Base-by-base conservation (phyloP, 1,140 invertebrate species). In the Notospermus geniculatus region DNA sequence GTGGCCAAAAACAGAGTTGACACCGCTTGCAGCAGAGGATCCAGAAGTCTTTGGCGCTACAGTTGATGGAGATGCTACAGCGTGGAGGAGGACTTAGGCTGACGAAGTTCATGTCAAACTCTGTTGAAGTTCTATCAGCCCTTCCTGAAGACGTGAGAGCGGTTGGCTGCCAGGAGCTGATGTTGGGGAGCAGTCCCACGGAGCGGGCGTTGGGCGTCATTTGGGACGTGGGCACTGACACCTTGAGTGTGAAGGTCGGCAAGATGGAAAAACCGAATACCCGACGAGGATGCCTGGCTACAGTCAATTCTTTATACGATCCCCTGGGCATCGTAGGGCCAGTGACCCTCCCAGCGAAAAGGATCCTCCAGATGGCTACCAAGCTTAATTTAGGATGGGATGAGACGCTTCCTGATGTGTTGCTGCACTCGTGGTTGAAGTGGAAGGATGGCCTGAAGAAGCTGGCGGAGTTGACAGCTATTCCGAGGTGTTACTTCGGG, bases 341-440 rank as follows among this genome's bases (percentile, higher is more conserved):
- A n/a, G 19, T 27, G 25, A 50, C n/a, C 46, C 25, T 50, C 5
- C 5, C n/a, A 9, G 46, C 46, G 5, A 50, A 50, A 27, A 5
- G n/a, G 25, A 23, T 50, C 19, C 46, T 50, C 4, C 46, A 50
- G n/a, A 4, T 23, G 25, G 9, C 4, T 19, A 7, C 5, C 46
- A 50, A 50, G 19, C n/a, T 7, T 50, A n/a, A n/a, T n/a, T n/a
- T n/a, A n/a, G 46, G 46, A 23, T 50, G 46, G 46, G 46, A 50
- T 50, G 46, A 50, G 25, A 4, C 4, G n/a, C 19, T 50, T 27
- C n/a, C 19, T 4, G 46, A 50, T 7, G n/a, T 5, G 4, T n/a
- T 23, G 25, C 9, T 19, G 25, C 4, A 4, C 5, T 4, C 19
- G n/a, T 50, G n/a, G 19, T 4, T 5, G 25, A 50, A 5, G 4